phyloP scores from a whole-genome alignment of 1,140 invertebrate species.

The Hycleus cichorii region DNA sequence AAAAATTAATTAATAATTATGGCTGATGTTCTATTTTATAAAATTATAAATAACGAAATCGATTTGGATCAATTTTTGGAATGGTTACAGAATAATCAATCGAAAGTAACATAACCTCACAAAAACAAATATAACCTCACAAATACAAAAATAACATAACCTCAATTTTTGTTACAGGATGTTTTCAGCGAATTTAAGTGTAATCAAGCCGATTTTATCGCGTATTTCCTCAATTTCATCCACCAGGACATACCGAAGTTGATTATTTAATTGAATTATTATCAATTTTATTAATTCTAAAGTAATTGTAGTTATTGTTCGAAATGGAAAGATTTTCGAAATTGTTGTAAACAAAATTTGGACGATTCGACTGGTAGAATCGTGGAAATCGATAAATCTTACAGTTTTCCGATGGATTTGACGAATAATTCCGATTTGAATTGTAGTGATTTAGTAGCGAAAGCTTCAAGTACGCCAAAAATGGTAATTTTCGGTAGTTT shows the following conservation, averaged over 20 bases:
- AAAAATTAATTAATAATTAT: background rate
- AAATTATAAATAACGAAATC: conserved; percentile 17
- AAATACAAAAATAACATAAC: conserved; percentile 4
- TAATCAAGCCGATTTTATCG: conserved; percentile 31
- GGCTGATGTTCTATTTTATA: conserved; percentile 12
- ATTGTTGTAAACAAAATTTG: conserved; percentile 4
- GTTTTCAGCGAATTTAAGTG: conserved; percentile 20
- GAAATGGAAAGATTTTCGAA: background rate
- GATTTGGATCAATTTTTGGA: conserved; percentile 9
- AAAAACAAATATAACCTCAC: too few relatives aligned
- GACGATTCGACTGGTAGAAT: background rate
- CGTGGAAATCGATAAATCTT: conserved; percentile 3
- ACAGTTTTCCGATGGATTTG: conserved; percentile 4
- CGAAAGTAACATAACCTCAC: conserved; percentile 19
- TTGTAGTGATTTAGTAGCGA: too few relatives aligned
- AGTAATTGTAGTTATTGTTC: background rate
- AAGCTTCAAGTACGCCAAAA: conserved; percentile 22
- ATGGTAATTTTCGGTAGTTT: background rate
- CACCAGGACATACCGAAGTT: conserved; percentile 33
- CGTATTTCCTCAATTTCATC: conserved; percentile 36
- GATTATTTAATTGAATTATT: conserved; percentile 5
- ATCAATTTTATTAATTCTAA: background rate
- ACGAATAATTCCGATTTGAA: background rate
- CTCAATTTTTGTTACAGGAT: conserved; percentile 9
- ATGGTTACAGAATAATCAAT: conserved; percentile 17